A percentile compares a stretch with the other conserved stretches of the same genome.
phyloP scores from a whole-genome alignment of 2,888 invertebrate species.

The Coelinius sp. region DNA sequence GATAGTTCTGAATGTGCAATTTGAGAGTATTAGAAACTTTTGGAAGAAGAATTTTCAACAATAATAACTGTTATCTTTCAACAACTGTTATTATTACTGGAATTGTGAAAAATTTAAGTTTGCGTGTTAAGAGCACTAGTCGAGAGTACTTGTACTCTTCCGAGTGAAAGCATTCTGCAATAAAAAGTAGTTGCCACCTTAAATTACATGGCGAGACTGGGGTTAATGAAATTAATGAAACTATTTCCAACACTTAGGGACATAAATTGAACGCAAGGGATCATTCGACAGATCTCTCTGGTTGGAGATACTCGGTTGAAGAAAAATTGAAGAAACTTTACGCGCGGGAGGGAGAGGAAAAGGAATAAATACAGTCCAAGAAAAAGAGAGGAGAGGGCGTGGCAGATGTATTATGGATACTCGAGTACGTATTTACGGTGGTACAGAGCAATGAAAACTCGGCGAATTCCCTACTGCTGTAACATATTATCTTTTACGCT shows the following conservation, averaged over 20 bases:
- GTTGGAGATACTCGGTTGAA: not conserved
- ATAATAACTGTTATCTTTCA: not conserved
- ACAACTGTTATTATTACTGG: not conserved
- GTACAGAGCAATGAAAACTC: conserved; percentile 45
- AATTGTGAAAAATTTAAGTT: not conserved
- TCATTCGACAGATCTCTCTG: not conserved
- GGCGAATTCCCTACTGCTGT: conserved; percentile 45
- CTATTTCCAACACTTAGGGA: not conserved
- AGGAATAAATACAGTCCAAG: conserved; percentile 1
- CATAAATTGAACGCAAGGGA: not conserved
- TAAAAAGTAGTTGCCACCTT: not conserved
- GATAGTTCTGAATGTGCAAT: too few relatives aligned
- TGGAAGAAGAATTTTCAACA: not conserved
- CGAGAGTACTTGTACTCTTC: not conserved
- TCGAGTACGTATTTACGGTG: conserved; percentile 49
- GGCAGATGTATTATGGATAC: conserved; percentile 54
- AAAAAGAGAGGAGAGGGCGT: conserved; percentile 46
- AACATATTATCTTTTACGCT: conserved; percentile 53
- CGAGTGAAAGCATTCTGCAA: not conserved
- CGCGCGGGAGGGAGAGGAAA: not conserved
- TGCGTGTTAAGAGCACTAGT: not conserved
- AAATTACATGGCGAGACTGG: not conserved
- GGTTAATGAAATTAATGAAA: conserved; percentile 3
- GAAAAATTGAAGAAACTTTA: not conserved
- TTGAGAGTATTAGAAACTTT: too few relatives aligned